phyloP scores from a whole-genome alignment of 2,888 invertebrate species.

The Chymomyza procnemis region DNA sequence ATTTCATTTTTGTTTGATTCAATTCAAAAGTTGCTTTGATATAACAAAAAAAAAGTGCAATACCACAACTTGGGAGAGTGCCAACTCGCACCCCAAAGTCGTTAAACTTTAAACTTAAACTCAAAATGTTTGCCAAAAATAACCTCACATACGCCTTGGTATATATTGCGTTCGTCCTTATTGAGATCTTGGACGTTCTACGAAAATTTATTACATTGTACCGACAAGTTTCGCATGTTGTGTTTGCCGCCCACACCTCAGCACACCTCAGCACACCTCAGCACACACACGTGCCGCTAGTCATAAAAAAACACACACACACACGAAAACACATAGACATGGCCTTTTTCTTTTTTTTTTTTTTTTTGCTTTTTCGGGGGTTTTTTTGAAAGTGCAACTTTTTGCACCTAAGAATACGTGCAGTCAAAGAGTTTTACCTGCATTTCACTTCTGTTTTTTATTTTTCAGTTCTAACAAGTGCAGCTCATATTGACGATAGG shows the following conservation, averaged over 20 bases:
- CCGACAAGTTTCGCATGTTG: constrained; percentile 69
- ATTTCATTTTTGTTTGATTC: too few relatives aligned
- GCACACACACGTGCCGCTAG: background rate
- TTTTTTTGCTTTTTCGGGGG: constrained; percentile 32
- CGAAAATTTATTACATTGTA: constrained; percentile 67
- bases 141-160: constrained; percentile 1
- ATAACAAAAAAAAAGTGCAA: too few relatives aligned
- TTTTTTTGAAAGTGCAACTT: constrained; percentile 62
- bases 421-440: background rate
- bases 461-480: constrained; percentile 47
- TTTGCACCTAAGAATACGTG: constrained; percentile 67
- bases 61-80: too few relatives aligned
- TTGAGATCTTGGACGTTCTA: constrained; percentile 56
- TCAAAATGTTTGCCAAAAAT: too few relatives aligned
- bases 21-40: too few relatives aligned
- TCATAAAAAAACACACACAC: background rate
- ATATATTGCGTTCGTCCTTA: constrained; percentile 60
- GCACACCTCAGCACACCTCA: constrained; percentile 34
- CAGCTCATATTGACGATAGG: constrained; percentile 8
- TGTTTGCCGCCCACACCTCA: constrained; percentile 53
- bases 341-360: background rate
- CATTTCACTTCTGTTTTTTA: too few relatives aligned
- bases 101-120: too few relatives aligned
- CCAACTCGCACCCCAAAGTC: too few relatives aligned
- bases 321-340: background rate